These are phyloP conservation scores for Drosophila simulans DNA, from an alignment of 1,140 invertebrate species.

Conservation along the genomic window DNA sequence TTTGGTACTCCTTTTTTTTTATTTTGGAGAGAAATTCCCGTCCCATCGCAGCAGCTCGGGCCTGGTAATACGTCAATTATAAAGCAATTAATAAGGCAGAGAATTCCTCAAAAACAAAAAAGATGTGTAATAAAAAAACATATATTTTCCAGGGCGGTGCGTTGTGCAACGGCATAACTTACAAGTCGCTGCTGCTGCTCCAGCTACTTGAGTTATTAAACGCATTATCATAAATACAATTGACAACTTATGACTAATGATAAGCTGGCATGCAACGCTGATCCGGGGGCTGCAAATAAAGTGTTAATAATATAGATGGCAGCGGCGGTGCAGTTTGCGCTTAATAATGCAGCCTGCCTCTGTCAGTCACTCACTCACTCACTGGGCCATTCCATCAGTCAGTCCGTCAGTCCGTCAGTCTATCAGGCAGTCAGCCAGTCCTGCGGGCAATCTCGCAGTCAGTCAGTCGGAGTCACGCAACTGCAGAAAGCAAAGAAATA, in stretches of 20 bases:
- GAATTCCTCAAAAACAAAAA: constrained; percentile 31
- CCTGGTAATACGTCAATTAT: constrained; percentile 42
- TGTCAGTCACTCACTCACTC: constrained; percentile 45
- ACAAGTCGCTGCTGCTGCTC: constrained; percentile 21
- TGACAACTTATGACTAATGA: constrained; percentile 83
- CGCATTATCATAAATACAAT: constrained; percentile 83
- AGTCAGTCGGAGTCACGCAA: constrained; percentile 70
- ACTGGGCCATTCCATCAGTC: constrained; percentile 24
- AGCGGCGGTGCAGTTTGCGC: constrained; percentile 76
- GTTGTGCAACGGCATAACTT: constrained; percentile 58
- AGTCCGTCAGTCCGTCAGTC: constrained; percentile 8
- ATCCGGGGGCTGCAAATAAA: constrained; percentile 61
- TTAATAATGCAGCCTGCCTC: constrained; percentile 75
- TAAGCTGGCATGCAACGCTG: constrained; percentile 77
- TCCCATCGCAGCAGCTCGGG: constrained; percentile 16
- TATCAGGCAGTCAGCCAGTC: no score
- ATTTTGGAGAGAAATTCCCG: constrained; percentile 37
- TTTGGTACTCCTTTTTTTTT: constrained; percentile 21
- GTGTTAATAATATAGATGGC: constrained; percentile 83
- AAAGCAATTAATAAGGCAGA: constrained; percentile 52
- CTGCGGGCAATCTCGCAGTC: constrained; percentile 9
- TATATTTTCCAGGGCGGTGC: constrained; percentile 30
- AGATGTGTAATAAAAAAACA: constrained; percentile 5
- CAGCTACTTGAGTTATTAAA: constrained; percentile 80
- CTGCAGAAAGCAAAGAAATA: constrained; percentile 80